A percentile compares a stretch with the other conserved stretches of the same genome.
Evolutionary conservation across 2,888 invertebrate genomes (phyloP).

Genomic region (Hypomecis atomaria): DNA sequence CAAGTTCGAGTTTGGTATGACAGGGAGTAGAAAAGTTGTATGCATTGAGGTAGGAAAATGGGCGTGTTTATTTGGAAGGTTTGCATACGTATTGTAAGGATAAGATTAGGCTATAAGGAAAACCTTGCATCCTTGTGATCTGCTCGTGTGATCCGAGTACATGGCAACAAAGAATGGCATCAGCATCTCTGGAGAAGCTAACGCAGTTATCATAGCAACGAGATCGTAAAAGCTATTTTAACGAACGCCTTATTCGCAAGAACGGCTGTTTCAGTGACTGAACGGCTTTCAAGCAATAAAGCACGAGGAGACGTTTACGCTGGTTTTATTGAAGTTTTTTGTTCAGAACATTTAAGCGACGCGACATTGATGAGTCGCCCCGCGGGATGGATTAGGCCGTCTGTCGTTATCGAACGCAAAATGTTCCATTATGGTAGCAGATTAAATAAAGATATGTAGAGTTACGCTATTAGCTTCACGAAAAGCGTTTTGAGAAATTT

Average conservation of each 20-base stretch:
- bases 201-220: constrained; percentile 44
- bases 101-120: constrained; percentile 11
- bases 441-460: no score
- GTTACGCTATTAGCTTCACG: no score
- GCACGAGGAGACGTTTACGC: constrained; percentile 63
- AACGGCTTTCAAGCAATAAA: constrained; percentile 76
- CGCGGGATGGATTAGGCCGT: constrained; percentile 51
- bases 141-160: constrained; percentile 2
- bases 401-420: constrained; percentile 39
- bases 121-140: neutral
- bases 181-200: constrained; percentile 38
- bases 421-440: constrained; percentile 15
- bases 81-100: constrained; percentile 1
- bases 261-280: constrained; percentile 58
- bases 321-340: constrained; percentile 73
- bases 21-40: constrained; percentile 20
- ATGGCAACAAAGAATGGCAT: constrained; percentile 31
- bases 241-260: constrained; percentile 58
- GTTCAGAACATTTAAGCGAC: constrained; percentile 66
- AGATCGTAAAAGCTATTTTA: constrained; percentile 62
- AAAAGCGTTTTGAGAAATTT: no score
- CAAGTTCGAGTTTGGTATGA: constrained; percentile 34
- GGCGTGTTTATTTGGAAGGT: constrained; percentile 18
- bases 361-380: constrained; percentile 51
- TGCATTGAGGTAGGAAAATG: constrained; percentile 11